Evolutionary conservation across 1,140 invertebrate species (phyloP), one percentile per base, ranked within the genome.

Genomic region (Oreohelix idahoensis): DNA sequence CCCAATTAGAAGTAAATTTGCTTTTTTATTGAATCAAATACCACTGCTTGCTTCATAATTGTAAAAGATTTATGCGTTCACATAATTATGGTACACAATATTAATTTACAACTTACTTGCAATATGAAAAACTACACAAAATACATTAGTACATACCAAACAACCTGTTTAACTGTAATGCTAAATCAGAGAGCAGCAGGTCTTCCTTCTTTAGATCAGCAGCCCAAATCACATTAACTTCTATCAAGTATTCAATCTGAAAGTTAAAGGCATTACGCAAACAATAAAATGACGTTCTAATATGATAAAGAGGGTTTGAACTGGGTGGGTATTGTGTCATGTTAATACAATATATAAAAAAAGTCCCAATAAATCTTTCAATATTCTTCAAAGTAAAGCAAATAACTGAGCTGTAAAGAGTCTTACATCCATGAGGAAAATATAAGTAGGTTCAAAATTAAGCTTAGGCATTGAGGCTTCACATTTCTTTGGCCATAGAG

Each of bases 181-280:
- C 79, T 66, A 80, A n/a, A 51, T 45, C 66, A 45, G 79, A 49
- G 0, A 80, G 58, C 4, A 71, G n/a, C 38, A 73, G 26, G 0
- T 23, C 45, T 23, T 71, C 69, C n/a, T 71, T 71, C 26, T 71
- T 71, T 5, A n/a, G 38, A 32, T 23, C 39, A 49, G 69, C 10
- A 17, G 79, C 79, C 79, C 79, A 80, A 32, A 80, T 66, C 20
- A 80, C 79, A 45, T 58, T 49, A 5, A 75, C 45, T 70, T 82
- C 70, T 36, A 23, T 53, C 51, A 82, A 39, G 51, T 74, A 82
- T 63, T 82, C 70, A 53, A 82, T 36, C 79, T 76, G 1, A 45
- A 78, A 82, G 29, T 66, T 32, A 66, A 35, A 39, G 0, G 20
- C 23, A 66, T 39, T 71, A 73, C 15, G 29, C 79, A 84, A 35